These are phyloP conservation scores for Temnothorax ravouxi DNA, from an alignment of 2,888 invertebrate genomes.

Conservation along the genomic window DNA sequence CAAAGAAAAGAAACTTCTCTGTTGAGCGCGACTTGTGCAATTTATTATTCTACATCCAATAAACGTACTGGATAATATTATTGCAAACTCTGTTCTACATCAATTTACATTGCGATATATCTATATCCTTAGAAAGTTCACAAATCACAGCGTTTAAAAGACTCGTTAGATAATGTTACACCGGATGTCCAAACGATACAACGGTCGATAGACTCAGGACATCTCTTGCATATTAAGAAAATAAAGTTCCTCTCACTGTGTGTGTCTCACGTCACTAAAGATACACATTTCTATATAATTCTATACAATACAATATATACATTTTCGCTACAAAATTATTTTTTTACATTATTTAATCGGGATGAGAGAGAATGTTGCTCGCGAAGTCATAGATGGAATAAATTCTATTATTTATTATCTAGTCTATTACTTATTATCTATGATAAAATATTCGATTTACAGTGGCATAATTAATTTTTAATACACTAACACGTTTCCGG, in stretches of 20 bases:
- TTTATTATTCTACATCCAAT: conserved; percentile 14
- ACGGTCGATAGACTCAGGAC: not conserved
- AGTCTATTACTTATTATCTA: not conserved
- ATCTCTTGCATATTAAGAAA: conserved; percentile 15
- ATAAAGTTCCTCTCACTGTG: not conserved
- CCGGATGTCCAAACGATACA: not conserved
- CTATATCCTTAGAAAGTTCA: not conserved
- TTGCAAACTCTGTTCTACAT: conserved; percentile 8
- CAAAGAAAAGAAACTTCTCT: not conserved
- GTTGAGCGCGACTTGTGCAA: not conserved
- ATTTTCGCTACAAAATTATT: conserved; percentile 24
- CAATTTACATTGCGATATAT: conserved; percentile 17
- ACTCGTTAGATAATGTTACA: conserved; percentile 12
- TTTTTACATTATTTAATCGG: conserved; percentile 16
- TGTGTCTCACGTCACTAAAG: not conserved
- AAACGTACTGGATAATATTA: conserved; percentile 1
- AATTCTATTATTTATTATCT: not conserved
- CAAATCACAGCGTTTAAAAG: conserved; percentile 28
- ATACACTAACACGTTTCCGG: not conserved
- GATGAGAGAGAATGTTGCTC: not conserved
- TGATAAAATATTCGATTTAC: conserved; percentile 9
- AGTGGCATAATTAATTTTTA: conserved; percentile 17
- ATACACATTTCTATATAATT: not conserved
- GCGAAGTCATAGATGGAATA: not conserved
- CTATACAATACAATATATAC: conserved; percentile 9